Evolutionary conservation across 2,113 vertebrate species (phyloP), one percentile per base, ranked within the genome.

Genomic region (Hylia prasina): DNA sequence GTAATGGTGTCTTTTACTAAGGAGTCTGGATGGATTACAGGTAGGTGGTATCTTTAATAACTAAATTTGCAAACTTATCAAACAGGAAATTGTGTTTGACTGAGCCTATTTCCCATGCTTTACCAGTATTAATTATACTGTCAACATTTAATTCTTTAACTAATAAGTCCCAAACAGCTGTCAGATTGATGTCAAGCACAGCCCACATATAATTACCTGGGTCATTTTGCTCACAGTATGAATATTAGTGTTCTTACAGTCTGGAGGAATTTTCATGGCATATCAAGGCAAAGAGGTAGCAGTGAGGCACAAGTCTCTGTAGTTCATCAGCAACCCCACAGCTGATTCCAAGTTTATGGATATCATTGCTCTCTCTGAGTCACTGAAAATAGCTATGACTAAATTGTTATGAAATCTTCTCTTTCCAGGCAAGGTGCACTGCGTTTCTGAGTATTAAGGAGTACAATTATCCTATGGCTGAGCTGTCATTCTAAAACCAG

Each of bases 31-130:
- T 65, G 35, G 33, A 40, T 76, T 71, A 54, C 6, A 60, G 18
- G 25, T 80, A 44, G 30, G 76, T 54, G 31, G 27, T 90, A 73
- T 47, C 17, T 91, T 86, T 82, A 64, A 64, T 63, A 75, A 81
- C 33, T 47, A 44, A 53, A 72, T 61, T 65, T 91, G 69, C 85
- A 84, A 91, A 92, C 25, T 42, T 82, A 47, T 25, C 35, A 47
- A 53, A 78, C 57, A 50, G 20, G 33, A 63, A 91, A 84, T 87
- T 89, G 45, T 84, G 57, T 87, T 87, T 91, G 56, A 75, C 47
- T 5, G 1, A 75, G 64, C 61, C 30, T 44, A 24, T 89, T 82
- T 91, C 53, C 75, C 7, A 12, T 72, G 57, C 18, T 69, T 91
- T 73, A 68, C 37, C 6, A 3, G 33, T 63, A 76, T 76, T 93